phyloP scores from a whole-genome alignment of 2,797 vertebrate species.

The Rhinichthys osculus region DNA sequence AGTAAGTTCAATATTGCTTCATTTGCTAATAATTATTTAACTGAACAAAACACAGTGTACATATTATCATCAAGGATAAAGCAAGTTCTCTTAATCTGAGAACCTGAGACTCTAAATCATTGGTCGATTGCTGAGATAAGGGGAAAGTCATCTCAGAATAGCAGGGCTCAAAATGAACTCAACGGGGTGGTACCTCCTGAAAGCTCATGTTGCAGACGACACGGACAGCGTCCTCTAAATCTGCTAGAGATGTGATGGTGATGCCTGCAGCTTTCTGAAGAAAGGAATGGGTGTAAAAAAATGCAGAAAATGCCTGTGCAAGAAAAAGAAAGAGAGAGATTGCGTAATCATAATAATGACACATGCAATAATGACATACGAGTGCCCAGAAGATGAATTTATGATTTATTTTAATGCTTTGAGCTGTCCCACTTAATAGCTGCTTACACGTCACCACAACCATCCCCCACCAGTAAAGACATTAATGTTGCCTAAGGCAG shows the following conservation, averaged over 20 bases:
- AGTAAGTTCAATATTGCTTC: neutral
- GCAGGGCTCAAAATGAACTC: slow-evolving; percentile 43
- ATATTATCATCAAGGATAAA: neutral
- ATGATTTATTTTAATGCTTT: slow-evolving; percentile 37
- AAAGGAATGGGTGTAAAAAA: slow-evolving; percentile 81
- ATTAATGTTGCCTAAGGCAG: slow-evolving; percentile 21
- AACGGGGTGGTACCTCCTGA: slow-evolving; percentile 70
- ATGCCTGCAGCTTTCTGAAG: slow-evolving; percentile 72
- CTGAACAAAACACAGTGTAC: neutral
- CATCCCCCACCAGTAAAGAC: slow-evolving; percentile 5
- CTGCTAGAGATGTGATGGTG: slow-evolving; percentile 61
- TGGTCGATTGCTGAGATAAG: slow-evolving; percentile 30
- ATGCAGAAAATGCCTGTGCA: slow-evolving; percentile 83
- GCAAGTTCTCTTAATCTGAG: slow-evolving; percentile 5
- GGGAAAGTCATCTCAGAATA: slow-evolving; percentile 46
- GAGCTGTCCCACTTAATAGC: slow-evolving; percentile 27
- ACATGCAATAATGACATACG: slow-evolving; percentile 13
- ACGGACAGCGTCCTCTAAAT: slow-evolving; percentile 68
- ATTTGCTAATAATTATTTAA: neutral
- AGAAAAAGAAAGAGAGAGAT: slow-evolving; percentile 20
- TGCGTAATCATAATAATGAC: slow-evolving; percentile 47
- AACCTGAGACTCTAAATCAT: neutral
- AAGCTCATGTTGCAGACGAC: slow-evolving; percentile 75
- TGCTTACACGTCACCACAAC: neutral
- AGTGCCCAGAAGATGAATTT: slow-evolving; percentile 8